phyloP scores from a whole-genome alignment of 2,797 vertebrate species.

The Enteromius anoplus region DNA sequence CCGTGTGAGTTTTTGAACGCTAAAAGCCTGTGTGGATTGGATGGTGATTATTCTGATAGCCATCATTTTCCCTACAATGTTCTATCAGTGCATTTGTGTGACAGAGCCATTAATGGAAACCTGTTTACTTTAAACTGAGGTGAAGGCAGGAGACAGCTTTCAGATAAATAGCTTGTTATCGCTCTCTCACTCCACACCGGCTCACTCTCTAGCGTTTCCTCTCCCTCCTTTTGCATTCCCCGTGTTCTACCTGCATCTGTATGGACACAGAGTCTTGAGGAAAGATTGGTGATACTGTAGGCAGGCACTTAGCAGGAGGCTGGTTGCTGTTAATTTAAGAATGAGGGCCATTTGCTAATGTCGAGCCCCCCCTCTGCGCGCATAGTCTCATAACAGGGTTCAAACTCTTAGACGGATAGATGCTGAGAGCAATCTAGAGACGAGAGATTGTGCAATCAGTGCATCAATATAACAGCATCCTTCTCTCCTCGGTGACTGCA shows the following conservation, averaged over 20 bases:
- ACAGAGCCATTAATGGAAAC: slow-evolving; percentile 62
- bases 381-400: slow-evolving; percentile 35
- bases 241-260: slow-evolving; percentile 15
- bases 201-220: slow-evolving; percentile 18
- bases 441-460: slow-evolving; percentile 29
- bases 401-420: slow-evolving; percentile 9
- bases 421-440: slow-evolving; percentile 25
- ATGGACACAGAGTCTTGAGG: slow-evolving; percentile 33
- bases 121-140: slow-evolving; percentile 59
- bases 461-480: slow-evolving; percentile 8
- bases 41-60: slow-evolving; percentile 64
- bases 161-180: slow-evolving; percentile 64
- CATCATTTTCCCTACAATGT: slow-evolving; percentile 63
- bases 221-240: not conserved
- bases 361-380: slow-evolving; percentile 4
- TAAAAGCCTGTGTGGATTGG: slow-evolving; percentile 58
- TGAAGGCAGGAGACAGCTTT: slow-evolving; percentile 55
- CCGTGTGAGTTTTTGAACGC: slow-evolving; percentile 46
- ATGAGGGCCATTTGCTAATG: slow-evolving; percentile 54
- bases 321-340: slow-evolving; percentile 51
- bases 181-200: slow-evolving; percentile 34
- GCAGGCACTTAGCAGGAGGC: slow-evolving; percentile 40
- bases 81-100: slow-evolving; percentile 56
- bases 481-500: not conserved
- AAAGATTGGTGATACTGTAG: slow-evolving; percentile 26